Evolutionary conservation across 2,113 vertebrate genomes (phyloP), one percentile per base, ranked within the genome.

Genomic region (Chaetura pelagica): DNA sequence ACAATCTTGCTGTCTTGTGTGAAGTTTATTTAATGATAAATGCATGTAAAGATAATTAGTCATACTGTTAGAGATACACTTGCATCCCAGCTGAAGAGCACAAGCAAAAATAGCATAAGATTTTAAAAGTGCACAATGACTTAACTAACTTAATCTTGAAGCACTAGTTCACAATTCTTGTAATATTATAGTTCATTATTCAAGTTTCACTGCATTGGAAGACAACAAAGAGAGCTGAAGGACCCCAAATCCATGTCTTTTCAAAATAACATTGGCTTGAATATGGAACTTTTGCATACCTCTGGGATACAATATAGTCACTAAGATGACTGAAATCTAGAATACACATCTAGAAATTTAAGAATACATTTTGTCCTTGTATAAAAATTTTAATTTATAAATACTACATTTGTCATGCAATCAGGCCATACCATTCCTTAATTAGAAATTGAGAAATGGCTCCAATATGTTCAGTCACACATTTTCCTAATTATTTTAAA

Each of bases 1-100:
- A 99, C 98, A 98, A 96, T 95, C 96, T 90, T 94, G 94, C 97
- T 98, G 97, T 98, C 98, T 98, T 91, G 90, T 97, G 97, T 97
- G 97, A 98, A 98, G 97, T 98, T 98, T 98, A 98, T 97, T 98
- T 98, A 98, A 98, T 97, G 97, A 98, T 96, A 97, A 97, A 98
- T 87, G 86, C 71, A 93, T 64, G 84, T 26, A 95, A 95, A 95
- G 94, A 97, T 97, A 97, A 98, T 97, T 97, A 98, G 93, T 97
- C 96, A 97, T 90, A 95, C 79, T 59, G 80, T 51, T 93, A 85
- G 1, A 94, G 91, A 96, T 93, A 89, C 48, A 91, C 40, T 85
- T 88, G 55, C 64, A 84, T 91, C 72, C 78, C 66, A 89, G 73
- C 66, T 89, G 42, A 92, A 96, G 78, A 76, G 91, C 77, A 61